Evolutionary conservation across 2,797 vertebrate species (phyloP).

Genomic region (Microtus obscurus): DNA sequence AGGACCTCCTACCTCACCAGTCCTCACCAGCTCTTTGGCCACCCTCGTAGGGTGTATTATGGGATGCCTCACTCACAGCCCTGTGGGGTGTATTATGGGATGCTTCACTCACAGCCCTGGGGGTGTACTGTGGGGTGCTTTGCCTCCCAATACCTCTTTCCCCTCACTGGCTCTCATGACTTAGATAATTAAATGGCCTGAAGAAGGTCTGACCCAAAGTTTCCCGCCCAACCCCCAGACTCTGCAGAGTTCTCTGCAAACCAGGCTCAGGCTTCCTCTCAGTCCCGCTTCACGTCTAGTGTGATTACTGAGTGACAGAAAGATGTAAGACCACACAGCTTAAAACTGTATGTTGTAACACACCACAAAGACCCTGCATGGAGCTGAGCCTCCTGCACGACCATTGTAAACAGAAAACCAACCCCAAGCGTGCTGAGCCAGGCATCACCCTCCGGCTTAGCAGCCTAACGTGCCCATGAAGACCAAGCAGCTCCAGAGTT

Average conservation of each 20-base stretch:
- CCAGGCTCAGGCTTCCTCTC: neutral
- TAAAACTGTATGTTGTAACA: slow-evolving; percentile 11
- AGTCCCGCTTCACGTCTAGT: slow-evolving; percentile 41
- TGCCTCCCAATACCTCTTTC: neutral
- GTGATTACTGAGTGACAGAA: slow-evolving; percentile 7
- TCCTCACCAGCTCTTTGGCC: neutral
- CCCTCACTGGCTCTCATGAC: neutral
- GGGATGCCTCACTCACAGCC: neutral
- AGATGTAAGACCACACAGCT: neutral
- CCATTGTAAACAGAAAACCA: neutral
- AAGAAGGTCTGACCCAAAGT: neutral
- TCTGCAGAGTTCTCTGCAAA: neutral
- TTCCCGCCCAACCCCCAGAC: neutral
- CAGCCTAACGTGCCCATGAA: neutral
- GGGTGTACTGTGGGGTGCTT: neutral
- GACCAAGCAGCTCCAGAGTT: neutral
- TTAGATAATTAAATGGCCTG: neutral
- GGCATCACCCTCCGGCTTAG: neutral
- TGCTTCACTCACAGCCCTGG: neutral
- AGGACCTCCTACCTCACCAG: neutral
- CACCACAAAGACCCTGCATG: neutral
- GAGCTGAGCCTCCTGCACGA: neutral
- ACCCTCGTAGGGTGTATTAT: neutral
- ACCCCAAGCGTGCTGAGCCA: neutral
- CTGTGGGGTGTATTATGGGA: neutral